Evolutionary conservation across 2,888 invertebrate species (phyloP), one percentile per base, ranked within the genome.

Genomic region (Diaperis boleti): DNA sequence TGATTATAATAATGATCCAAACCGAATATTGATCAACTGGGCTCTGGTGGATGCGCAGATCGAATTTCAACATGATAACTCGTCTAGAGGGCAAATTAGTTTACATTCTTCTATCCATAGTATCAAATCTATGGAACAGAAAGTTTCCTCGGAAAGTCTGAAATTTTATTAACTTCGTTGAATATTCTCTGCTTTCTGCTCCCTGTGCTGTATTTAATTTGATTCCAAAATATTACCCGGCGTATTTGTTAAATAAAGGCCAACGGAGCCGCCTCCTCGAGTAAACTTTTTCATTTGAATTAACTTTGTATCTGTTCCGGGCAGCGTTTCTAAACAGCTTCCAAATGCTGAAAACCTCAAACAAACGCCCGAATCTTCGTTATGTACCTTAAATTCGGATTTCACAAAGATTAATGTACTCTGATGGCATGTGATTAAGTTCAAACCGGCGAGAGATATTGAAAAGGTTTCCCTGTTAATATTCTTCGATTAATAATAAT

Each of bases 371-470:
- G 57, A 41, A 22, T 63, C 59, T 59, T 54, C 62, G 64, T 33
- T 33, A 33, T 33, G 5, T 22, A 33, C 33, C 33, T 33, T 56
- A 62, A 70, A 68, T 69, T 69, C 66, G 66, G 69, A 69, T 68
- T 68, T 66, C 13, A 63, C 44, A 59, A 64, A 66, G 70, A 69
- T 68, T 68, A 68, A 70, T 69, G 69, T 62, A 59, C 62, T 57
- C 56, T 59, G 63, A 17, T 45, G 45, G 10, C 20, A 20, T 22
- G 26, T 45, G 42, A 42, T 42, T 42, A 33, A 33, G 11, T 33
- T 26, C 26, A 26, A 26, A 26, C 8, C 33, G 33, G 5, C 4
- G 11, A 10, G 33, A 13, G 13, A 33, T 33, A 5, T 13, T 44
- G 26, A 44, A 44, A 18, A 44, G 44, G 22, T 13, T 44, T 4